Percentiles rank a stretch among this genome's conserved stretches.
These are phyloP conservation scores for Hyppa rectilinea DNA, from an alignment of 2,888 invertebrate species.

Conservation along the genomic window DNA sequence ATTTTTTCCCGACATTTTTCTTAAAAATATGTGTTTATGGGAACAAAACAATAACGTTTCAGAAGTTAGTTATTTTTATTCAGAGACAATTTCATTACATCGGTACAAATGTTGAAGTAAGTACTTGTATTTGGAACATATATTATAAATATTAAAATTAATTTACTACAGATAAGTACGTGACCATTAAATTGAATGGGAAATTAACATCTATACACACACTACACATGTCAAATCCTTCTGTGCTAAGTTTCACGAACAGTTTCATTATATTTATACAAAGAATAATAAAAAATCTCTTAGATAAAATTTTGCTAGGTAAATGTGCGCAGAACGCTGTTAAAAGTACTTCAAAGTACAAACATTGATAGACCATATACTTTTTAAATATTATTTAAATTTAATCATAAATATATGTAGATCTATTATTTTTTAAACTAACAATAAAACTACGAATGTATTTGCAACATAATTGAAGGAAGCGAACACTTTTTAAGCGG, in stretches of 20 bases:
- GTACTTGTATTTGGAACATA: constrained; percentile 65
- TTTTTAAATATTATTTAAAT: constrained; percentile 44
- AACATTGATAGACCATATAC: constrained; percentile 60
- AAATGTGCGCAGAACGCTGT: constrained; percentile 40
- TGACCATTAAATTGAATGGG: constrained; percentile 59
- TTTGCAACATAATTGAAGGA: constrained; percentile 40
- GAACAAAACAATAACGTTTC: constrained; percentile 32
- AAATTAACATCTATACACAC: constrained; percentile 69
- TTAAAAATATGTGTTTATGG: constrained; percentile 5
- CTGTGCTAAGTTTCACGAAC: constrained; percentile 75
- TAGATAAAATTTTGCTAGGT: constrained; percentile 52
- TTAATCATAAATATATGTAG: constrained; percentile 38
- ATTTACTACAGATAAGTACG: constrained; percentile 55
- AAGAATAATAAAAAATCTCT: constrained; percentile 66
- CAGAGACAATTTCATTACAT: constrained; percentile 66
- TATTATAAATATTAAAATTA: constrained; percentile 57
- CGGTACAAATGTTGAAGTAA: constrained; percentile 66
- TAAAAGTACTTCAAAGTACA: constrained; percentile 53
- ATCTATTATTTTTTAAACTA: constrained; percentile 52
- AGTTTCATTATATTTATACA: constrained; percentile 59
- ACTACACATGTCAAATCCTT: constrained; percentile 83
- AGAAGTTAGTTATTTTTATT: constrained; percentile 69
- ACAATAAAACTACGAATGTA: constrained; percentile 50
- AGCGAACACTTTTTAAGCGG: constrained; percentile 37
- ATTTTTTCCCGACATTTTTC: constrained; percentile 14